Evolutionary conservation across 2,888 invertebrate genomes (phyloP).

Genomic region (Andricus curvator): DNA sequence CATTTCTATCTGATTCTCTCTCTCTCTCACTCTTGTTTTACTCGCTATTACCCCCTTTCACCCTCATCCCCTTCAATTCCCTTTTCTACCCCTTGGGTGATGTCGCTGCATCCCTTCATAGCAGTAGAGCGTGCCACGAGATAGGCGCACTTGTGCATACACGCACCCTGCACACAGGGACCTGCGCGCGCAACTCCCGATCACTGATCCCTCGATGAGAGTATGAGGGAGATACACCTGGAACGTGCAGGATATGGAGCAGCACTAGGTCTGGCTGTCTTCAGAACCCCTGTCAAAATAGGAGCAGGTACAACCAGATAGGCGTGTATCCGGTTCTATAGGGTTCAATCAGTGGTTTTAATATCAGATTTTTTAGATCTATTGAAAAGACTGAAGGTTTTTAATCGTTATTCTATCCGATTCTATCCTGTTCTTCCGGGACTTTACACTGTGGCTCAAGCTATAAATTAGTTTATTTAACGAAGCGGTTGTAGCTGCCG

Average conservation of each 20-base stretch:
- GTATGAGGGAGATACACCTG: conserved; percentile 4
- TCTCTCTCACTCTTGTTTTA: conserved; percentile 29
- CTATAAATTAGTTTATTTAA: no score
- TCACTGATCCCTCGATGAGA: neutral
- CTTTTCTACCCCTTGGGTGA: conserved; percentile 29
- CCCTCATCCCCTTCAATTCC: conserved; percentile 41
- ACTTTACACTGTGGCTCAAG: no score
- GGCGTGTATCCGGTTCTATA: no score
- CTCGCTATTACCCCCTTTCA: neutral
- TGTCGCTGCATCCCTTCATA: conserved; percentile 36
- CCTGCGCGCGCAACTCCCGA: conserved; percentile 5
- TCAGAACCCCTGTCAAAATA: no score
- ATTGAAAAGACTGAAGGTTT: no score
- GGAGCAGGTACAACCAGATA: no score
- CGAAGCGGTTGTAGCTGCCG: no score
- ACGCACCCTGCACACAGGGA: conserved; percentile 19
- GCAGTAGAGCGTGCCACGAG: conserved; percentile 44
- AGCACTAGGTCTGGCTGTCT: neutral
- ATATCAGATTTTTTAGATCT: no score
- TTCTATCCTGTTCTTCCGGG: no score
- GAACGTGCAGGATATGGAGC: neutral
- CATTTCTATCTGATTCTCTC: conserved; percentile 49
- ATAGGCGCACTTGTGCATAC: conserved; percentile 40
- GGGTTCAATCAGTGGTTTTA: no score
- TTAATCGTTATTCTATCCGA: no score